phyloP scores from a whole-genome alignment of 1,140 invertebrate species.

The Campoletis sonorensis region DNA sequence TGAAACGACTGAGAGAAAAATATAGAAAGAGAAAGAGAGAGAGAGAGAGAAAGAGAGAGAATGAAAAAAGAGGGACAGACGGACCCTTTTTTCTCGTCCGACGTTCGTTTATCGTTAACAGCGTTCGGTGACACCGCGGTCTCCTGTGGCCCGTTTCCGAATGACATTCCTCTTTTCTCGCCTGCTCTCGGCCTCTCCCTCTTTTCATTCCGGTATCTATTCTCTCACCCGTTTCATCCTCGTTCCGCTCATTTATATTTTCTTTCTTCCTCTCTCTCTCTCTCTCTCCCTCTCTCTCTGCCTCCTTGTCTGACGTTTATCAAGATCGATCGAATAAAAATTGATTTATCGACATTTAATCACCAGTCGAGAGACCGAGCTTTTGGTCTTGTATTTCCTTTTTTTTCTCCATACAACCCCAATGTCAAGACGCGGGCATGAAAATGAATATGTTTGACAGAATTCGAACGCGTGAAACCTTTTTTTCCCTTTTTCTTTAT shows the following conservation, averaged over 20 bases:
- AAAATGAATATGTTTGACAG: not conserved
- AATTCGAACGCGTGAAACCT: not conserved
- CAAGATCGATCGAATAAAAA: conserved; percentile 48
- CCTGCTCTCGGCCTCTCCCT: conserved; percentile 38
- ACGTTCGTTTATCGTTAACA: conserved; percentile 54
- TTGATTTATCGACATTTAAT: conserved; percentile 52
- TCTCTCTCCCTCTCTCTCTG: too few relatives aligned
- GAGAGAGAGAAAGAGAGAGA: not conserved
- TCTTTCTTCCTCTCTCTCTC: too few relatives aligned
- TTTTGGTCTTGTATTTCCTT: not conserved
- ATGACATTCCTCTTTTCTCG: conserved; percentile 43
- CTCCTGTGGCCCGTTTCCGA: conserved; percentile 59
- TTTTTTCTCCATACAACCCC: not conserved
- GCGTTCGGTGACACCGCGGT: conserved; percentile 60
- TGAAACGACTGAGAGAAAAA: not conserved
- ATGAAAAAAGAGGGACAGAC: not conserved
- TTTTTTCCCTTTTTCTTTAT: not conserved
- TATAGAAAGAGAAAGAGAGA: not conserved
- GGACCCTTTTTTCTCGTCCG: conserved; percentile 28
- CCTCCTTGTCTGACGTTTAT: conserved; percentile 43
- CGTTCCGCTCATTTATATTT: conserved; percentile 15
- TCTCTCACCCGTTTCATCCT: conserved; percentile 21
- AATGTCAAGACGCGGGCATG: not conserved
- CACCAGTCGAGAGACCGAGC: conserved; percentile 28
- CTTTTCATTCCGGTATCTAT: conserved; percentile 44